A percentile compares a stretch with the other conserved stretches of the same genome.
These are phyloP conservation scores for Pempheris klunzingeri DNA, from an alignment of 2,797 vertebrate species.

Conservation along the genomic window DNA sequence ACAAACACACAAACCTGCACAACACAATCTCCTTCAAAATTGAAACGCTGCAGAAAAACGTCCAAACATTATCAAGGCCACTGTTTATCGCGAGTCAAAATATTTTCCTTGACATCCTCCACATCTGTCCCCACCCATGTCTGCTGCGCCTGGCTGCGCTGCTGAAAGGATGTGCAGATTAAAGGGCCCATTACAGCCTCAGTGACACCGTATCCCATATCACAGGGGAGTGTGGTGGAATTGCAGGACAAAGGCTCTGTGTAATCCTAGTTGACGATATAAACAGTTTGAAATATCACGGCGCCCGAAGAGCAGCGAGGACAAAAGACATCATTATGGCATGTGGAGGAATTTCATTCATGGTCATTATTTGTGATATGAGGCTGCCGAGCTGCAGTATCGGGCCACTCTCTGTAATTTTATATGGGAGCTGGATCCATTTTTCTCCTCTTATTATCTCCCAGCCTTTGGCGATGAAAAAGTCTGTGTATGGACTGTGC, in stretches of 20 bases:
- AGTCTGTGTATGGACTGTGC: not conserved
- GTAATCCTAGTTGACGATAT: conserved; percentile 70
- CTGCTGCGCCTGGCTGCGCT: conserved; percentile 56
- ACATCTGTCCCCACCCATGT: conserved; percentile 70
- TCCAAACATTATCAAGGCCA: conserved; percentile 82
- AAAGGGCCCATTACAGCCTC: conserved; percentile 74
- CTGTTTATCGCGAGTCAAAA: conserved; percentile 82
- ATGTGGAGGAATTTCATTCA: conserved; percentile 54
- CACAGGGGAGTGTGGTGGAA: conserved; percentile 56
- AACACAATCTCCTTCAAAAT: conserved; percentile 64
- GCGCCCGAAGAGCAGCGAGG: conserved; percentile 38
- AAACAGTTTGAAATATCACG: conserved; percentile 74
- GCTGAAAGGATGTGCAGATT: conserved; percentile 79
- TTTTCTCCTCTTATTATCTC: conserved; percentile 57
- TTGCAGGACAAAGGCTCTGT: conserved; percentile 47
- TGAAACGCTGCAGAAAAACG: conserved; percentile 75
- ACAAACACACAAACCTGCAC: conserved; percentile 58
- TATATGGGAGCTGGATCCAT: conserved; percentile 36
- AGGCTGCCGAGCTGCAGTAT: conserved; percentile 50
- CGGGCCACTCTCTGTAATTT: conserved; percentile 62
- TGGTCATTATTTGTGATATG: conserved; percentile 67
- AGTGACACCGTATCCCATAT: conserved; percentile 67
- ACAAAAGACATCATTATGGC: conserved; percentile 72
- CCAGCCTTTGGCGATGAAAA: conserved; percentile 26
- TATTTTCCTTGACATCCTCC: conserved; percentile 73